These are phyloP conservation scores for Sebastes wilsoni DNA, from an alignment of 2,797 vertebrate species.

Conservation along the genomic window DNA sequence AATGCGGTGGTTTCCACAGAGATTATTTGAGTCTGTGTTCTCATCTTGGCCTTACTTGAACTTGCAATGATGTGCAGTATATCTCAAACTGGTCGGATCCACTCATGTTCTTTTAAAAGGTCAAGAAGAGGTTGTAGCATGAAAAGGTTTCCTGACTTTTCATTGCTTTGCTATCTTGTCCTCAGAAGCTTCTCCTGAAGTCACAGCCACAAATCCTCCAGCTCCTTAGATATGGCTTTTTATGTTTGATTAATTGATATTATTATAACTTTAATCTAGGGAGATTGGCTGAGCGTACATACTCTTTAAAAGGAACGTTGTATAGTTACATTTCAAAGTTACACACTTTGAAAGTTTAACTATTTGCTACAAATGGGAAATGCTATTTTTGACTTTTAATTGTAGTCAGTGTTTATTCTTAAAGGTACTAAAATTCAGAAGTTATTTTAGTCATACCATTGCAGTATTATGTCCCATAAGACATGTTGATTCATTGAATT, in stretches of 20 bases:
- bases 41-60: neutral
- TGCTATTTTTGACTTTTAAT: neutral
- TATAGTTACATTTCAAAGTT: too few relatives aligned
- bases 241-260: conserved; percentile 1
- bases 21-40: conserved; percentile 19
- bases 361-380: neutral
- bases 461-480: neutral
- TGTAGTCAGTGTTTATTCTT: neutral
- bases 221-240: neutral
- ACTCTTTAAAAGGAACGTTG: neutral
- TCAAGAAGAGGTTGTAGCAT: neutral
- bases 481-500: neutral
- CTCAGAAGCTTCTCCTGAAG: neutral
- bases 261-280: neutral
- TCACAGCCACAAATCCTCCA: neutral
- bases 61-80: neutral
- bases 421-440: neutral
- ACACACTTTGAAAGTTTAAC: neutral
- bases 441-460: neutral
- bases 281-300: neutral
- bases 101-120: neutral
- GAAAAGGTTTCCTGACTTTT: neutral
- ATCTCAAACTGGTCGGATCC: neutral
- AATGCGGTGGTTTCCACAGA: neutral
- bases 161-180: neutral